Evolutionary conservation across 2,113 vertebrate species (phyloP).

Genomic region (Ochotona princeps): DNA sequence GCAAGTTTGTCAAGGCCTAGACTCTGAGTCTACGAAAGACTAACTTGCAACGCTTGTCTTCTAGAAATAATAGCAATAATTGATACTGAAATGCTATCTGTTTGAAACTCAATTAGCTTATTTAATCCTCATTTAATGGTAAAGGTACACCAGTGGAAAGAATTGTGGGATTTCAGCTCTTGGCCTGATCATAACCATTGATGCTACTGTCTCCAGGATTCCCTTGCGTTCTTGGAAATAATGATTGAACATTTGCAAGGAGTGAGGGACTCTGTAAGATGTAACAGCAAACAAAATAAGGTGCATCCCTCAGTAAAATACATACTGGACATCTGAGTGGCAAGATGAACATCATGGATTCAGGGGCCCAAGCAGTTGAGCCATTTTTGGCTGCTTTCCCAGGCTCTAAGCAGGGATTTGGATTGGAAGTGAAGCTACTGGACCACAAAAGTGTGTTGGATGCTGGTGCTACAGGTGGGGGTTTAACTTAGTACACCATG

Average conservation of each 20-base stretch:
- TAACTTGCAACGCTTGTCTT: neutral
- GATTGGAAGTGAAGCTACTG: too few relatives aligned
- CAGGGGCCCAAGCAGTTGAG: too few relatives aligned
- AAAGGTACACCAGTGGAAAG: neutral
- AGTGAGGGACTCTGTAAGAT: neutral
- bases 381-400: too few relatives aligned
- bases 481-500: too few relatives aligned
- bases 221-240: neutral
- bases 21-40: neutral
- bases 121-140: neutral
- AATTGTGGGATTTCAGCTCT: neutral
- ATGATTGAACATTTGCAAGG: neutral
- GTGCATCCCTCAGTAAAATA: neutral
- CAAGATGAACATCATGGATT: accelerated
- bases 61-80: neutral
- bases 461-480: too few relatives aligned
- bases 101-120: neutral
- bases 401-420: too few relatives aligned
- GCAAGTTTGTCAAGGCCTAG: neutral
- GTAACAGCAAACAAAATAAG: neutral
- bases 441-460: too few relatives aligned
- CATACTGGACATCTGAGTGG: accelerated
- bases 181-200: neutral
- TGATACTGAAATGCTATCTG: neutral
- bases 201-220: neutral